These are phyloP conservation scores for Labrus mixtus DNA, from an alignment of 2,113 vertebrate species.

Conservation along the genomic window DNA sequence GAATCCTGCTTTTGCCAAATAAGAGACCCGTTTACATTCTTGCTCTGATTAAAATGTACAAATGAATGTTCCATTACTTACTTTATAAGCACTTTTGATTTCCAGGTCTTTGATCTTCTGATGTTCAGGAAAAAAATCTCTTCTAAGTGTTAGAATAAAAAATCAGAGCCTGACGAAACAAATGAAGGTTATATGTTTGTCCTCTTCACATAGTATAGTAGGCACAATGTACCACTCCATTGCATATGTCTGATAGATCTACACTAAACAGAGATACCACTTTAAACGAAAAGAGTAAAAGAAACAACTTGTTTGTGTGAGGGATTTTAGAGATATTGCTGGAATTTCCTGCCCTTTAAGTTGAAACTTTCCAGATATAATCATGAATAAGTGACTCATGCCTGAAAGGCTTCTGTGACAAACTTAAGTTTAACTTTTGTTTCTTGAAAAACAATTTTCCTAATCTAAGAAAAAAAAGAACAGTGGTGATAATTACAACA, in stretches of 20 bases:
- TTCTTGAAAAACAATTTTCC: neutral
- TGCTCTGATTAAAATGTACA: neutral
- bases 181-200: neutral
- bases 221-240: neutral
- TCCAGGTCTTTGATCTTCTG: neutral
- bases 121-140: neutral
- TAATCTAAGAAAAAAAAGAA: neutral
- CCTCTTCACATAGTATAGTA: neutral
- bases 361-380: constrained; percentile 22
- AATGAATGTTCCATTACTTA: constrained; percentile 9
- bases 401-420: neutral
- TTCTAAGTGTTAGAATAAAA: constrained; percentile 12
- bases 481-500: too few relatives aligned
- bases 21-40: neutral
- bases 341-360: constrained; percentile 66
- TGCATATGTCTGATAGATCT: neutral
- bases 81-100: constrained; percentile 13
- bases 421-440: neutral
- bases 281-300: neutral
- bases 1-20: neutral
- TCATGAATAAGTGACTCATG: constrained; percentile 50
- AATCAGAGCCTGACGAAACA: neutral
- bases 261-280: neutral
- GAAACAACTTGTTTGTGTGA: neutral
- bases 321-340: constrained; percentile 5